Evolutionary conservation across 2,797 vertebrate species (phyloP).

Genomic region (Sebastes nivosus): DNA sequence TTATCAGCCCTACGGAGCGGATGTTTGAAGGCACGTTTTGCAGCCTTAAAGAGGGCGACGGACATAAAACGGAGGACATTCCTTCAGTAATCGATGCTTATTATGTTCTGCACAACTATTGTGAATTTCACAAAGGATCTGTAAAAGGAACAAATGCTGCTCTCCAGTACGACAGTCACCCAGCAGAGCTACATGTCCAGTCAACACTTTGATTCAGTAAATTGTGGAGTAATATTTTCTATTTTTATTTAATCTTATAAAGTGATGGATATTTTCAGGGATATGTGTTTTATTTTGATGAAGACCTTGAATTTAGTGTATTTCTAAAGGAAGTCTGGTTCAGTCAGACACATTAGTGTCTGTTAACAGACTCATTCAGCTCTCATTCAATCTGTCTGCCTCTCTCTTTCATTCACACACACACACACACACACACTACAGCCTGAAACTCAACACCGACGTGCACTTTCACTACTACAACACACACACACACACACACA

Average conservation of each 20-base stretch:
- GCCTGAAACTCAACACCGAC: constrained; percentile 40
- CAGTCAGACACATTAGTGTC: constrained; percentile 44
- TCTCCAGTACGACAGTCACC: too few species aligned
- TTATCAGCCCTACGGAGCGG: too few species aligned
- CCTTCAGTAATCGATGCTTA: too few species aligned
- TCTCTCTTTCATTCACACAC: constrained; percentile 36
- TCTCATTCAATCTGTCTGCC: constrained; percentile 64
- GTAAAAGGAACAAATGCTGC: too few species aligned
- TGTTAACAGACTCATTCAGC: constrained; percentile 49
- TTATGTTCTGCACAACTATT: too few species aligned
- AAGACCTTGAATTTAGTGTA: neutral
- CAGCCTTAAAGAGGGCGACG: too few species aligned
- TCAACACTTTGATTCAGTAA: too few species aligned
- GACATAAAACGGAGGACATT: too few species aligned
- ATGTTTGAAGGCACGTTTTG: too few species aligned
- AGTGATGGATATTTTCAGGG: neutral
- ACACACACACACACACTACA: neutral
- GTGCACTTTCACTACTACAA: constrained; percentile 22
- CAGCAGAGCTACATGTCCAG: too few species aligned
- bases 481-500: neutral
- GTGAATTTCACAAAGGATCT: too few species aligned
- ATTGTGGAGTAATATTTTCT: neutral
- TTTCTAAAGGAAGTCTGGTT: constrained; percentile 4
- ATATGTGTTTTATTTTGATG: neutral
- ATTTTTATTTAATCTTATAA: neutral